Percentiles rank a stretch among this genome's conserved stretches.
These are phyloP conservation scores for Parazoanthus swiftii DNA, from an alignment of 92 coral and sea anemone genomes.

Conservation along the genomic window DNA sequence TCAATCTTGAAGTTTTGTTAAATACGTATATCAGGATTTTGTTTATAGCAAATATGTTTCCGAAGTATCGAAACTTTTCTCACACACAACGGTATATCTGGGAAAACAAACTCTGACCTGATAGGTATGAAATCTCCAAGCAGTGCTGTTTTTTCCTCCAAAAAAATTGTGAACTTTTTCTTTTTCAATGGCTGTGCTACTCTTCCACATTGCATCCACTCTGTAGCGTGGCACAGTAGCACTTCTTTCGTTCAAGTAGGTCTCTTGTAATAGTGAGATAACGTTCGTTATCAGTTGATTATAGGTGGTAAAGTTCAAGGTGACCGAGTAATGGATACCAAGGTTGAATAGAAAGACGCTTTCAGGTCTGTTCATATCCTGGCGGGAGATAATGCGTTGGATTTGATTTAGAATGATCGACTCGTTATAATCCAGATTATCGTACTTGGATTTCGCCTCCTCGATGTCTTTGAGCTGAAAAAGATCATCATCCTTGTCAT, in stretches of 20 bases:
- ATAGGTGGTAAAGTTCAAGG: slow-evolving; percentile 60
- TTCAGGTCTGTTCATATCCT: slow-evolving; percentile 46
- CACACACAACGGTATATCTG: no score
- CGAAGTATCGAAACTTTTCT: no score
- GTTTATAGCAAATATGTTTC: no score
- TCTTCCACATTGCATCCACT: slow-evolving; percentile 58
- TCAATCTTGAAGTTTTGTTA: no score
- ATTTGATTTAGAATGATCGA: slow-evolving; percentile 47
- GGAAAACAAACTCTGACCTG: neutral
- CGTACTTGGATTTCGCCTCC: slow-evolving; percentile 58
- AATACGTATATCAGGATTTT: no score
- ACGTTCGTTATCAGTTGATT: slow-evolving; percentile 48
- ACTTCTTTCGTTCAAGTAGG: neutral
- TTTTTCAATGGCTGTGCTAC: slow-evolving; percentile 64
- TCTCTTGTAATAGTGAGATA: slow-evolving; percentile 38
- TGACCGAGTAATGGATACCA: slow-evolving; percentile 58
- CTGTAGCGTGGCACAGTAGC: neutral
- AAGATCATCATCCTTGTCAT: no score
- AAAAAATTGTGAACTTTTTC: slow-evolving; percentile 45
- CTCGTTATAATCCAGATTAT: slow-evolving; percentile 49
- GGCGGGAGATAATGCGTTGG: slow-evolving; percentile 35
- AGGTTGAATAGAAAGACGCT: slow-evolving; percentile 61
- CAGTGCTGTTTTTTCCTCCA: slow-evolving; percentile 22
- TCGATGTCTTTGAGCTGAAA: slow-evolving; percentile 43
- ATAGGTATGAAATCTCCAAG: slow-evolving; percentile 36